A percentile compares a stretch with the other conserved stretches of the same genome.
Evolutionary conservation across 1,140 invertebrate genomes (phyloP).

Genomic region (Chionoecetes opilio): DNA sequence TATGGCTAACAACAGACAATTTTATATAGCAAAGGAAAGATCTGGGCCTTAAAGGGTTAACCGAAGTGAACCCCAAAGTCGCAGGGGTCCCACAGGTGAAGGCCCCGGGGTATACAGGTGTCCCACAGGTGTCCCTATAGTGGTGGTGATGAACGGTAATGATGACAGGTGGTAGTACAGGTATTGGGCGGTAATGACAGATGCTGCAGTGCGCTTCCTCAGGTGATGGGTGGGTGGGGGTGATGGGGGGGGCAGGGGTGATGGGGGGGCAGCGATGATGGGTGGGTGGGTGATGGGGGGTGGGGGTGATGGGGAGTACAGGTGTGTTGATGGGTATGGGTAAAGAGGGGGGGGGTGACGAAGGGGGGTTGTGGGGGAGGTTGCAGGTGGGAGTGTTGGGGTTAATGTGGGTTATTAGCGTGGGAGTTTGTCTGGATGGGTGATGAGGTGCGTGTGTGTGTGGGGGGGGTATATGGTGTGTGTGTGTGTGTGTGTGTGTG

Average conservation of each 20-base stretch:
- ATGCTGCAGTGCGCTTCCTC: not conserved
- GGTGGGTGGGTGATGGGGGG: not conserved
- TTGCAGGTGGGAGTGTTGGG: no score
- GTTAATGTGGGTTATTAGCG: no score
- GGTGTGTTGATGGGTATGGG: not conserved
- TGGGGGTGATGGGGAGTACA: not conserved
- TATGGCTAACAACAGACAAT: no score
- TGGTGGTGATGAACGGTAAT: not conserved
- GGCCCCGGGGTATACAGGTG: not conserved
- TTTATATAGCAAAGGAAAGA: no score
- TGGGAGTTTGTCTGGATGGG: no score
- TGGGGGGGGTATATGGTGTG: not conserved
- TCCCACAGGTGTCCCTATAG: not conserved
- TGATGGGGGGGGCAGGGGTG: no score
- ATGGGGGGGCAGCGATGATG: no score
- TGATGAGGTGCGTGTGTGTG: no score
- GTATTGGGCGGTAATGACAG: not conserved
- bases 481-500: no score
- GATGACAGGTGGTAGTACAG: not conserved
- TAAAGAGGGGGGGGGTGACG: not conserved
- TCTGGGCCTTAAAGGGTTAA: no score
- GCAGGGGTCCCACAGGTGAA: not conserved
- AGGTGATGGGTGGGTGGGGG: no score
- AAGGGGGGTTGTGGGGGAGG: not conserved
- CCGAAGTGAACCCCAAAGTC: not conserved